phyloP scores from a whole-genome alignment of 2,888 invertebrate genomes.

The Atrina japonica region DNA sequence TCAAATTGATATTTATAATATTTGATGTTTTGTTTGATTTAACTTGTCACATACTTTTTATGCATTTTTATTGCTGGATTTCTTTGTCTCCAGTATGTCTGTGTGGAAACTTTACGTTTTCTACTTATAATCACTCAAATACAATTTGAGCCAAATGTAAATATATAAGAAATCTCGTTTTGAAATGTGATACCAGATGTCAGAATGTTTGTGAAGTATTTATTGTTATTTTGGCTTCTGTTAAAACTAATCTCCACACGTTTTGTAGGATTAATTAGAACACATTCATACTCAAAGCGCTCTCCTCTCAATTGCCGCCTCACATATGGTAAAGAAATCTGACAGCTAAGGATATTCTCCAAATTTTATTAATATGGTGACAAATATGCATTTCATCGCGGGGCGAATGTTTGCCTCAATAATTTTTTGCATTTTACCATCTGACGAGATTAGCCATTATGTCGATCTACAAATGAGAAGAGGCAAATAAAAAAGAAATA shows the following conservation, averaged over 20 bases:
- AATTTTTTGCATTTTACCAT: slow-evolving; percentile 1
- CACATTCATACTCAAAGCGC: slow-evolving; percentile 16
- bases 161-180: slow-evolving; percentile 27
- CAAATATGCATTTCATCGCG: slow-evolving; percentile 6
- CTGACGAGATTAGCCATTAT: no score
- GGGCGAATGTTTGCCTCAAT: slow-evolving; percentile 17
- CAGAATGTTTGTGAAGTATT: slow-evolving; percentile 24
- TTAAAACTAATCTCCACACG: slow-evolving; percentile 14
- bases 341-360: slow-evolving; percentile 8
- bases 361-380: slow-evolving; percentile 32
- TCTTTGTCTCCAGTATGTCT: no score
- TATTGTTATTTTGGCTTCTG: slow-evolving; percentile 25
- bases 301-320: slow-evolving; percentile 6
- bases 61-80: no score
- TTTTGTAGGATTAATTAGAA: slow-evolving; percentile 23
- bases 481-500: no score
- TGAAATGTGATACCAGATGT: slow-evolving; percentile 8
- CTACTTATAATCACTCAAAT: no score
- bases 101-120: no score
- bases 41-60: no score
- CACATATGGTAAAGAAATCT: slow-evolving; percentile 34
- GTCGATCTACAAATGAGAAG: no score
- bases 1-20: no score
- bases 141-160: slow-evolving; percentile 4
- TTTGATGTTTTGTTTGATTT: no score